Evolutionary conservation across 2,888 invertebrate species (phyloP), one percentile per base, ranked within the genome.

Genomic region (Sinohyriopsis cumingii): DNA sequence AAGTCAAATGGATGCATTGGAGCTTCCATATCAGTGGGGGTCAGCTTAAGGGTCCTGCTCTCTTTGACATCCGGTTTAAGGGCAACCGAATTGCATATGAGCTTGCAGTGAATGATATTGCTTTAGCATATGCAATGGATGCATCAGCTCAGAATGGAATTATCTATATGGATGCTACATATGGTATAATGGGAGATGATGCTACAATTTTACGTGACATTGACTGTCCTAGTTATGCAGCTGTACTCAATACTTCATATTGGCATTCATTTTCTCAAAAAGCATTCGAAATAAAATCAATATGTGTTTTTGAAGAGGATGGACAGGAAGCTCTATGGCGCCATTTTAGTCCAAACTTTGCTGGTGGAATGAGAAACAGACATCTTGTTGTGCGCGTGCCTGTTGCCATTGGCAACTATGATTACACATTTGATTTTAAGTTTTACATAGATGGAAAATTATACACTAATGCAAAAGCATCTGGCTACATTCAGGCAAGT

Each of bases 1-100:
- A 71, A 12, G 77, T 85, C 12, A 73, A 77, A 19, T 86, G 81
- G 80, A 75, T 82, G 76, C 84, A 80, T 18, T 86, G 85, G 85
- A 68, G 70, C 55, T 83, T 86, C 69, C 74, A 82, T 33, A 75
- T 84, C 33, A 74, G 78, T 45, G 77, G 78, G 25, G 69, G 77
- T 18, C 77, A 82, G 53, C 78, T 77, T 25, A 70, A 78, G 25
- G 83, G 84, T 15, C 78, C 79, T 0, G 74, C 75, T 1, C 57
- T 83, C 15, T 80, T 76, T 65, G 77, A 83, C 62, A 74, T 83
- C 1, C 79, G 78, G 55, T 86, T 81, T 72, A 71, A 73, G 33
- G 72, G 72, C 19, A 81, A 84, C 56, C 62, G 82, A 25, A 76
- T 86, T 24, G 69, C 82, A 9, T 86, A 85, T 67, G 86, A 86